phyloP scores from a whole-genome alignment of 2,888 invertebrate species.

The Hyppa rectilinea region DNA sequence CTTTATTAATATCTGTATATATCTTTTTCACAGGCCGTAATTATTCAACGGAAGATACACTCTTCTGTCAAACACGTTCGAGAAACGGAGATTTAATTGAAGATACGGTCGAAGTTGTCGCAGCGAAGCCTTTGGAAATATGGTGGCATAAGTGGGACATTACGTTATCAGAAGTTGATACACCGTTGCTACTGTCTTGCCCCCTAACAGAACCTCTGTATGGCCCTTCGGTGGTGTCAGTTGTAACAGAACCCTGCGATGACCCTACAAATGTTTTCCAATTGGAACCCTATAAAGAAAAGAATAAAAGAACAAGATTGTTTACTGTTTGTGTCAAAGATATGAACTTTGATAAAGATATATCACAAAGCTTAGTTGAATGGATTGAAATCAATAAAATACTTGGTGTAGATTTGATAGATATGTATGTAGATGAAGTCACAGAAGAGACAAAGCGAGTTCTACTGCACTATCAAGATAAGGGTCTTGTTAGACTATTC shows the following conservation, averaged over 20 bases:
- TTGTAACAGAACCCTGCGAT: conserved; percentile 89
- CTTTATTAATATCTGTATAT: conserved; percentile 23
- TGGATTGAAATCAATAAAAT: conserved; percentile 93
- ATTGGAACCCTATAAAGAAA: conserved; percentile 71
- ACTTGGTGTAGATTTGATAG: conserved; percentile 92
- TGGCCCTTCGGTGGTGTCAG: conserved; percentile 84
- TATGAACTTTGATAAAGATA: conserved; percentile 92
- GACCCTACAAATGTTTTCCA: conserved; percentile 83
- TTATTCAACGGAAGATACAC: conserved; percentile 79
- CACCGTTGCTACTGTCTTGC: conserved; percentile 92
- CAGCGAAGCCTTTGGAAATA: conserved; percentile 91
- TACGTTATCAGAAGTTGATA: conserved; percentile 82
- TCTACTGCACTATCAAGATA: conserved; percentile 89
- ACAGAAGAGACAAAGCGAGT: conserved; percentile 89
- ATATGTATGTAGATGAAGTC: conserved; percentile 92
- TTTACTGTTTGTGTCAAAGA: conserved; percentile 94
- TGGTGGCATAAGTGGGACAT: conserved; percentile 92
- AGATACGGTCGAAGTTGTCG: conserved; percentile 88
- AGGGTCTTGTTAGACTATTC: conserved; percentile 87
- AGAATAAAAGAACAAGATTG: conserved; percentile 74
- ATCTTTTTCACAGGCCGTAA: conserved; percentile 82
- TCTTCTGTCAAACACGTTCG: conserved; percentile 90
- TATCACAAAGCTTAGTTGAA: conserved; percentile 91
- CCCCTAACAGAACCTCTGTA: conserved; percentile 88
- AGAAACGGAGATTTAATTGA: conserved; percentile 75